Conservation (phyloP, 2,113 vertebrate species). For the Symphodus melops region DNA sequence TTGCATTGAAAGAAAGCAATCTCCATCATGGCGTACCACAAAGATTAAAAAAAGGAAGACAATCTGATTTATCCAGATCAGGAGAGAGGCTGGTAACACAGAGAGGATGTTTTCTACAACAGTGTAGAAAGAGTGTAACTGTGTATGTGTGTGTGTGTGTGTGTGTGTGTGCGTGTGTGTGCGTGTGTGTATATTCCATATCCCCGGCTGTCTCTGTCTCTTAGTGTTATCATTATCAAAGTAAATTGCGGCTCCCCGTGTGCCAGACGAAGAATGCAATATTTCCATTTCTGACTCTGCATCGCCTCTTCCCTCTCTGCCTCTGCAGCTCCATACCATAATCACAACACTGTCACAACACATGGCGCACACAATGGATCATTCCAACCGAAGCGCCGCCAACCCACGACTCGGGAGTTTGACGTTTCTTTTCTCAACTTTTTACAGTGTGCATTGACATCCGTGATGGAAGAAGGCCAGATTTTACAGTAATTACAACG, state of each 20-base stretch:
- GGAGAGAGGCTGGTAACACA: constrained; percentile 23
- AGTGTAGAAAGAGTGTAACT: constrained; percentile 5
- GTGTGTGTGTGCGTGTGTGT: constrained; percentile 44
- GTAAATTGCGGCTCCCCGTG: constrained; percentile 69
- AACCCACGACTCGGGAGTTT: constrained; percentile 8
- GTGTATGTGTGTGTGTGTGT: constrained; percentile 37
- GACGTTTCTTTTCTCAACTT: neutral
- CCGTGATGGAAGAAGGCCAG: no score
- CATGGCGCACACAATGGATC: constrained; percentile 68
- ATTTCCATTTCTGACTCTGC: constrained; percentile 72
- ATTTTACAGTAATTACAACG: no score
- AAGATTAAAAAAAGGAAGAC: constrained; percentile 14
- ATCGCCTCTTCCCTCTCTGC: constrained; percentile 33
- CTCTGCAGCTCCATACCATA: constrained; percentile 48
- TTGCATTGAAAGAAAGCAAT: neutral
- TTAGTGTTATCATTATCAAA: constrained; percentile 78
- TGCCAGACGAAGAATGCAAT: constrained; percentile 74
- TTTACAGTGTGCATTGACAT: neutral
- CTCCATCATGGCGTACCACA: neutral
- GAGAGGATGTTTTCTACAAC: constrained; percentile 19
- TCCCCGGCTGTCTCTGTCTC: constrained; percentile 68
- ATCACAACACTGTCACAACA: constrained; percentile 76
- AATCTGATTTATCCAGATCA: constrained; percentile 28
- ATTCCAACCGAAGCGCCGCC: neutral
- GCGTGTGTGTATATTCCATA: constrained; percentile 47